phyloP scores from a whole-genome alignment of 1,140 invertebrate species.

The Mesaphorura yosii region DNA sequence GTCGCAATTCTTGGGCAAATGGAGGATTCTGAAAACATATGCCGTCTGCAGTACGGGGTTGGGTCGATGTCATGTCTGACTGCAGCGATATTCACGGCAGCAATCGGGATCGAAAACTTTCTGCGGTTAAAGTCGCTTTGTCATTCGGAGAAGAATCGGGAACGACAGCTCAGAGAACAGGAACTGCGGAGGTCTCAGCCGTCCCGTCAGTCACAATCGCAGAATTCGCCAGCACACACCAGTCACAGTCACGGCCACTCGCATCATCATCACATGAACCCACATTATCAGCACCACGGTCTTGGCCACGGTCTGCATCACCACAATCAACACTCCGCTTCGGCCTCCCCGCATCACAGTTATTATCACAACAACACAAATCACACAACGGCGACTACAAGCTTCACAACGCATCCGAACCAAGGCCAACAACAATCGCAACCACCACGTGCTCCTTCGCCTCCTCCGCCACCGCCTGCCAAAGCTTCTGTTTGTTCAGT shows the following conservation, averaged over 20 bases:
- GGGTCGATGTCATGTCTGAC: conserved; percentile 26
- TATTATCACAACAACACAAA: too few species aligned
- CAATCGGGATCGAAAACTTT: conserved; percentile 27
- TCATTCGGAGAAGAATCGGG: conserved; percentile 14
- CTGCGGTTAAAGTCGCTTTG: conserved; percentile 24
- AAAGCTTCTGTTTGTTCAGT: conserved; percentile 23
- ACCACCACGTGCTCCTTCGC: not conserved
- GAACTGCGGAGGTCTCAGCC: not conserved
- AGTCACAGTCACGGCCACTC: not conserved
- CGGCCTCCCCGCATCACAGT: too few species aligned
- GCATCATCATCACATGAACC: not conserved
- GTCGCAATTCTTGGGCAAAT: conserved; percentile 36
- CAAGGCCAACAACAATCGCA: not conserved
- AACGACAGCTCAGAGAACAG: conserved; percentile 7
- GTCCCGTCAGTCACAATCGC: not conserved
- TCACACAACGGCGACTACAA: too few species aligned
- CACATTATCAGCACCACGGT: not conserved
- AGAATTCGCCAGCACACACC: not conserved
- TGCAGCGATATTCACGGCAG: conserved; percentile 27
- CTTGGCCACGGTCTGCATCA: not conserved
- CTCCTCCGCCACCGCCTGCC: not conserved
- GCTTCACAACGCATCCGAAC: too few species aligned
- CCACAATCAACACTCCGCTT: too few species aligned
- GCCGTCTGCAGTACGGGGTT: conserved; percentile 26
- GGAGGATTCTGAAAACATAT: conserved; percentile 29